Conservation (phyloP, 2,888 invertebrate species). For the Agrochola litura region DNA sequence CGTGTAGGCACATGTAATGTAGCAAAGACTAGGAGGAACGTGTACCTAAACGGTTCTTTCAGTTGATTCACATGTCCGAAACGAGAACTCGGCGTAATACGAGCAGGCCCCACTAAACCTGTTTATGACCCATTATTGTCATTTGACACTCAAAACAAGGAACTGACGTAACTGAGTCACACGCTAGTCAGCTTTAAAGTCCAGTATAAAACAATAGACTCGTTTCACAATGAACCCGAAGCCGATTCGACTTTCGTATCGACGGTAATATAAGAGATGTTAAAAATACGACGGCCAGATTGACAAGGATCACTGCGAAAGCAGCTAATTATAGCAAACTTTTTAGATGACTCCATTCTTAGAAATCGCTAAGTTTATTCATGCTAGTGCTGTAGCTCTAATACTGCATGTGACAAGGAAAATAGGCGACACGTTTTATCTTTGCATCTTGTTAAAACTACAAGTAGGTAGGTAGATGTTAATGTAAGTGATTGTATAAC, state of each 20-base stretch:
- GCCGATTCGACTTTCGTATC: slow-evolving; percentile 68
- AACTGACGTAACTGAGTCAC: slow-evolving; percentile 72
- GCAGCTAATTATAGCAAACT: slow-evolving; percentile 54
- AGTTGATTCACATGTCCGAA: slow-evolving; percentile 53
- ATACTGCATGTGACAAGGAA: slow-evolving; percentile 37
- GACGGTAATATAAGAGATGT: slow-evolving; percentile 67
- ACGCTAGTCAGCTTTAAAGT: slow-evolving; percentile 47
- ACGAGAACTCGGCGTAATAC: slow-evolving; percentile 50
- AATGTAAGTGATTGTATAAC: slow-evolving; percentile 43
- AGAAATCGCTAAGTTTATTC: slow-evolving; percentile 44
- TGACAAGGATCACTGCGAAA: slow-evolving; percentile 61
- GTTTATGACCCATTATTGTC: slow-evolving; percentile 75
- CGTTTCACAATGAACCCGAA: slow-evolving; percentile 60
- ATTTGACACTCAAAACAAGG: slow-evolving; percentile 73
- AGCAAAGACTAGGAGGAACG: slow-evolving; percentile 4
- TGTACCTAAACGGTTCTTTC: slow-evolving; percentile 34
- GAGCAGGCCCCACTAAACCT: slow-evolving; percentile 69
- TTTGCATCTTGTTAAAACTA: slow-evolving; percentile 39
- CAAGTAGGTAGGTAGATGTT: slow-evolving; percentile 31
- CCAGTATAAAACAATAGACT: slow-evolving; percentile 71
- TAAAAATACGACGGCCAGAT: slow-evolving; percentile 63
- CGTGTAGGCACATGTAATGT: background rate
- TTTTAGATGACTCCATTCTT: slow-evolving; percentile 53
- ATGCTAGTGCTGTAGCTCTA: slow-evolving; percentile 16
- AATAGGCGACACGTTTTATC: slow-evolving; percentile 39